Evolutionary conservation across 2,797 vertebrate species (phyloP).

Genomic region (Hybognathus amarus): DNA sequence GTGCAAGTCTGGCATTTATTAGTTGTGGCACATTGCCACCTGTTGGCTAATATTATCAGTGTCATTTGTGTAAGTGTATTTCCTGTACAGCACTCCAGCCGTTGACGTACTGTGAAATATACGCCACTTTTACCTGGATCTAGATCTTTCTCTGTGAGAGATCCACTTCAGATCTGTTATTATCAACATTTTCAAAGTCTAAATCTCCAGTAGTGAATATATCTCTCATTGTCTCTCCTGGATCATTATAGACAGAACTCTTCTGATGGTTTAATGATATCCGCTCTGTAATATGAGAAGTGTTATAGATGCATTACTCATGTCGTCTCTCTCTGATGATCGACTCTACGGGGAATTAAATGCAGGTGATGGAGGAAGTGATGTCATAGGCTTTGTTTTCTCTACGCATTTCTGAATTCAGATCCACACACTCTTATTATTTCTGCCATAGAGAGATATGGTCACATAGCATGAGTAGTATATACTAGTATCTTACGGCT

Average conservation of each 20-base stretch:
- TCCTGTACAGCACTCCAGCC: not conserved
- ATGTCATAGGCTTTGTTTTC: not conserved
- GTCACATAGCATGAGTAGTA: not conserved
- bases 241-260: too few species aligned
- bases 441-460: not conserved
- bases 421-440: not conserved
- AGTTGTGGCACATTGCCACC: not conserved
- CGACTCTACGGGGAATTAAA: not conserved
- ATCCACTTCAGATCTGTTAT: constrained; percentile 37
- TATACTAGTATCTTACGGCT: not conserved
- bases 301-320: not conserved
- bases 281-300: too few species aligned
- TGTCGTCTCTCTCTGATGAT: not conserved
- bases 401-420: not conserved
- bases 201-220: too few species aligned
- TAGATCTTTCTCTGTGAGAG: constrained; percentile 51
- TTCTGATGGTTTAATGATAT: too few species aligned
- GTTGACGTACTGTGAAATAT: not conserved
- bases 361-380: not conserved
- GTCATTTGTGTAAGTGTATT: not conserved
- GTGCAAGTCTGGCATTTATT: too few species aligned
- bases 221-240: too few species aligned
- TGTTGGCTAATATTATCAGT: not conserved
- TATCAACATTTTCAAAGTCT: too few species aligned
- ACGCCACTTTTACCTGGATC: not conserved